A percentile compares a stretch with the other conserved stretches of the same genome.
phyloP scores from a whole-genome alignment of 2,888 invertebrate genomes.

The Incurvaria masculella region DNA sequence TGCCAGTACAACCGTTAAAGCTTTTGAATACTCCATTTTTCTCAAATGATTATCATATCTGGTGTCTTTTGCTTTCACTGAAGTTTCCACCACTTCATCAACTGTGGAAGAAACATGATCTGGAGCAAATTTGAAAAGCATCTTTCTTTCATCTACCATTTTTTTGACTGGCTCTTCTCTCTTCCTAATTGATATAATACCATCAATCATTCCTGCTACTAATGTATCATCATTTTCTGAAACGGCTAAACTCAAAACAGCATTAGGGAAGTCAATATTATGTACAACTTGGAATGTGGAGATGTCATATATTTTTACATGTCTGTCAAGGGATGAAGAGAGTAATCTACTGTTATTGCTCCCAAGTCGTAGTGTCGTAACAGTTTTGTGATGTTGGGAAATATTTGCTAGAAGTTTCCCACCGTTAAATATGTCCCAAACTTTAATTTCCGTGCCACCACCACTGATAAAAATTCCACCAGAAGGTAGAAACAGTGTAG shows the following conservation, averaged over 20 bases:
- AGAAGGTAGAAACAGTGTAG: conserved; percentile 80
- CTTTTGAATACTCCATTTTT: conserved; percentile 79
- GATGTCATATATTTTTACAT: conserved; percentile 90
- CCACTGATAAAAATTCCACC: conserved; percentile 91
- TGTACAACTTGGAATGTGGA: conserved; percentile 84
- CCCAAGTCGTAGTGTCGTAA: conserved; percentile 82
- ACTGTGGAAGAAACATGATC: conserved; percentile 40
- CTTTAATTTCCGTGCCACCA: conserved; percentile 85
- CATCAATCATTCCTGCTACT: conserved; percentile 91
- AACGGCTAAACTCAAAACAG: conserved; percentile 81
- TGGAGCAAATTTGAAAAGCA: conserved; percentile 50
- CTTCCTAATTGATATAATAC: conserved; percentile 82
- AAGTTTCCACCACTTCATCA: conserved; percentile 52
- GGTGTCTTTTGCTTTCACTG: conserved; percentile 31
- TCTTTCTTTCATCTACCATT: conserved; percentile 30
- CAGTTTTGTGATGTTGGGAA: conserved; percentile 93
- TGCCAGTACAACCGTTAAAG: conserved; percentile 67
- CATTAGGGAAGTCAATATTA: conserved; percentile 86
- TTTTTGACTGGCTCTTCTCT: conserved; percentile 58
- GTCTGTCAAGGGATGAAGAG: conserved; percentile 89
- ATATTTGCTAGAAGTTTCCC: conserved; percentile 81
- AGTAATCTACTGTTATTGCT: conserved; percentile 78
- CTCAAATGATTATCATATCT: conserved; percentile 67
- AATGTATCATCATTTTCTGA: conserved; percentile 76
- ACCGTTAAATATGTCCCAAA: conserved; percentile 91